A percentile compares a stretch with the other conserved stretches of the same genome.
Evolutionary conservation across 2,113 vertebrate genomes (phyloP).

Genomic region (Sinocyclocheilus grahami): DNA sequence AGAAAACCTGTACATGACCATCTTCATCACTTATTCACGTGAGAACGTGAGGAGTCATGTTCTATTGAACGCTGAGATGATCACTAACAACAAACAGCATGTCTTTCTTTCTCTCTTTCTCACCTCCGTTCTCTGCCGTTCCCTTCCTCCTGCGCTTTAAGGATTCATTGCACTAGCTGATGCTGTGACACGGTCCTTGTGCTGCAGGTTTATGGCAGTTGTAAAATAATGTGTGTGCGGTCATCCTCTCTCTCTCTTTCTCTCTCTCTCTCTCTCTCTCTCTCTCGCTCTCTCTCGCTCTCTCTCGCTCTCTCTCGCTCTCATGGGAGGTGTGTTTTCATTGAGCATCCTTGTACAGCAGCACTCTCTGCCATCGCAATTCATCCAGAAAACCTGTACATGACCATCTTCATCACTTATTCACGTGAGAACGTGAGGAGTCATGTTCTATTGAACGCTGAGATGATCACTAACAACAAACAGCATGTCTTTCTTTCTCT

Average conservation of each 20-base stretch:
- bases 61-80: conserved; percentile 8
- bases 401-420: conserved; percentile 37
- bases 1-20: conserved; percentile 29
- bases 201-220: conserved; percentile 41
- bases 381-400: conserved; percentile 39
- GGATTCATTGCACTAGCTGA: conserved; percentile 65
- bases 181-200: conserved; percentile 59
- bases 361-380: background rate
- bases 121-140: background rate
- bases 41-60: conserved; percentile 16
- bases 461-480: conserved; percentile 28
- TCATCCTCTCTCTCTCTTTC: background rate
- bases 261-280: background rate
- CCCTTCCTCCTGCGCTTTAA: conserved; percentile 43
- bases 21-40: conserved; percentile 40
- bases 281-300: background rate
- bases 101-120: background rate
- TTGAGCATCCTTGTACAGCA: conserved; percentile 1
- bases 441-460: conserved; percentile 13
- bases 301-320: background rate
- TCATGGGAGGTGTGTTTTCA: conserved; percentile 17
- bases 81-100: conserved; percentile 22
- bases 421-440: conserved; percentile 2
- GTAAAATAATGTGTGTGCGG: background rate
- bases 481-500: background rate